A percentile compares a stretch with the other conserved stretches of the same genome.
Evolutionary conservation across 92 coral and sea anemone genomes (phyloP).

Genomic region (Ricordea florida): DNA sequence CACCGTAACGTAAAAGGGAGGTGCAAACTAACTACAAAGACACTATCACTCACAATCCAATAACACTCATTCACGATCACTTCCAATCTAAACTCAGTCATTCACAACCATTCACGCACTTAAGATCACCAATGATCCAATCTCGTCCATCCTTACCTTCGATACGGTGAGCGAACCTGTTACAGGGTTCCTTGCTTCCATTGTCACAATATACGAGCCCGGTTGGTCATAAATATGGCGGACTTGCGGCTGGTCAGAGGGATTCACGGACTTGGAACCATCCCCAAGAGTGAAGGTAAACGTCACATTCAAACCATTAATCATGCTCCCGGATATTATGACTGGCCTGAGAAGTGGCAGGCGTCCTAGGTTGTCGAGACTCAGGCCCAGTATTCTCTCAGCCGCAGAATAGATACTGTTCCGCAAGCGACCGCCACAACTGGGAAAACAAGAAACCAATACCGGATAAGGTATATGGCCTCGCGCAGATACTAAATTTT

Average conservation of each 20-base stretch:
- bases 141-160: slow-evolving; percentile 8
- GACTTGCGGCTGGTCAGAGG: slow-evolving; percentile 21
- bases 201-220: slow-evolving; percentile 76
- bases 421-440: slow-evolving; percentile 71
- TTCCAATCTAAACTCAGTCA: no score
- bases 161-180: slow-evolving; percentile 69
- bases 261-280: slow-evolving; percentile 36
- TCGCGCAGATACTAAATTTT: no score
- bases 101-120: no score
- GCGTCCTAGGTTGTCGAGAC: slow-evolving; percentile 17
- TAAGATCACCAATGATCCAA: no score
- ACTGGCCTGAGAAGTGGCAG: slow-evolving; percentile 60
- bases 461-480: no score
- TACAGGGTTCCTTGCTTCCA: slow-evolving; percentile 56
- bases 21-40: no score
- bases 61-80: no score
- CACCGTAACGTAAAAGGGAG: no score
- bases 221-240: slow-evolving; percentile 82
- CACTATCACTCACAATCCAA: no score
- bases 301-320: slow-evolving; percentile 65
- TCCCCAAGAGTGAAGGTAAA: slow-evolving; percentile 80
- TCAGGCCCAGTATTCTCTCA: slow-evolving; percentile 79
- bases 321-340: slow-evolving; percentile 50
- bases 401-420: slow-evolving; percentile 74
- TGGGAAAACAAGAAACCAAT: slow-evolving; percentile 30